phyloP scores from a whole-genome alignment of 2,888 invertebrate genomes.

The Oxycera nigricornis region DNA sequence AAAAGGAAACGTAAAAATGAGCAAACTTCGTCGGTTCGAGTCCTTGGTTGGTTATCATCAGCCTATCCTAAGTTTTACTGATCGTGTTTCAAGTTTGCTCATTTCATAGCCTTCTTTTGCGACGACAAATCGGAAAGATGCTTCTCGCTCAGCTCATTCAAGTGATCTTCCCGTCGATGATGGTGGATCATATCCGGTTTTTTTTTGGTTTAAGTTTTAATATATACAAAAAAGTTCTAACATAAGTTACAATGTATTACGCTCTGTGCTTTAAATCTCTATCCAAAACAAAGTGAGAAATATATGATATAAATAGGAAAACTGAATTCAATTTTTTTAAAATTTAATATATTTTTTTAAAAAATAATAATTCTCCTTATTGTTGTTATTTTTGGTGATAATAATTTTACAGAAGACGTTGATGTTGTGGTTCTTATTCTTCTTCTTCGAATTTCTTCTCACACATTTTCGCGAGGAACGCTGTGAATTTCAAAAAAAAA shows the following conservation, averaged over 20 bases:
- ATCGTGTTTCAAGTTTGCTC: neutral
- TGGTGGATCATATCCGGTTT: neutral
- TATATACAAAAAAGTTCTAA: conserved; percentile 40
- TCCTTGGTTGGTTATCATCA: neutral
- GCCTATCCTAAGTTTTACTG: neutral
- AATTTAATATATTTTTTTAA: conserved; percentile 28
- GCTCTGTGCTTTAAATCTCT: conserved; percentile 20
- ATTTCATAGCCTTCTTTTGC: conserved; percentile 3
- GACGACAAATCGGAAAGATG: neutral
- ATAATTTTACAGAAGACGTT: conserved; percentile 43
- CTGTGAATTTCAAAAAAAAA: conserved; percentile 62
- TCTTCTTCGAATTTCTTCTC: conserved; percentile 64
- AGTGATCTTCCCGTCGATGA: neutral
- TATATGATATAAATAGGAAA: conserved; percentile 24
- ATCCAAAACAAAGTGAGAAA: conserved; percentile 26
- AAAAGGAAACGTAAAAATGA: conserved; percentile 23
- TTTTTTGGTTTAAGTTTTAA: conserved; percentile 23
- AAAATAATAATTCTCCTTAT: conserved; percentile 29
- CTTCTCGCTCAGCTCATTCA: neutral
- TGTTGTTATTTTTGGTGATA: conserved; percentile 18
- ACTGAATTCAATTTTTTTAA: conserved; percentile 28
- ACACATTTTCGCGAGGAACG: conserved; percentile 89
- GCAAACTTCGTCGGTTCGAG: neutral
- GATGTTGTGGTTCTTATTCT: conserved; percentile 54
- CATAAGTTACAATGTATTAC: conserved; percentile 31